Evolutionary conservation across 2,113 vertebrate genomes (phyloP).

Genomic region (Myotis yumanensis): DNA sequence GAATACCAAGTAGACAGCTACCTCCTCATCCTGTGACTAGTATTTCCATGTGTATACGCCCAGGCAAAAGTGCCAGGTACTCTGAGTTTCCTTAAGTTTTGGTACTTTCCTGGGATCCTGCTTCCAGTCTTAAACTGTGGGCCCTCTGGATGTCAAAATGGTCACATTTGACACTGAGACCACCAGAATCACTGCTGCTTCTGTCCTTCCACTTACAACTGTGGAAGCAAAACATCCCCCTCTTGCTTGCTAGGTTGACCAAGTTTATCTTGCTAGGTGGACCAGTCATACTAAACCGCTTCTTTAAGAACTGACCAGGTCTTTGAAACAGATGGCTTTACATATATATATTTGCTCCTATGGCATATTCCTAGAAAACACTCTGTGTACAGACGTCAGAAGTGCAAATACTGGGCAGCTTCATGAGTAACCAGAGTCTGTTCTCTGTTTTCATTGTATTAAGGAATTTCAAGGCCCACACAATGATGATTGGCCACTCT

Average conservation of each 20-base stretch:
- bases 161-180: neutral
- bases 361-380: conserved; percentile 44
- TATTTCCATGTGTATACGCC: neutral
- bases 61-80: neutral
- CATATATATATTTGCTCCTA: neutral
- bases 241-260: conserved; percentile 54
- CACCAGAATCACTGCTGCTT: conserved; percentile 48
- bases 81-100: neutral
- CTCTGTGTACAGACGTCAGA: neutral
- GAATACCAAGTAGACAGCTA: conserved; percentile 1
- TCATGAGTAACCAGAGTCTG: neutral
- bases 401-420: neutral
- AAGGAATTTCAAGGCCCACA: conserved; percentile 65
- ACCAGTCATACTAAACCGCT: conserved; percentile 28
- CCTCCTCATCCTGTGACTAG: neutral
- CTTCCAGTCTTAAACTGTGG: conserved; percentile 32
- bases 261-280: conserved; percentile 49
- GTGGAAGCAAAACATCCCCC: conserved; percentile 38
- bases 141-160: conserved; percentile 13
- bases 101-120: neutral
- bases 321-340: conserved; percentile 44
- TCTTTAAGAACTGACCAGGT: conserved; percentile 31
- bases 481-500: conserved; percentile 40
- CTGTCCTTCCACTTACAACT: conserved; percentile 34
- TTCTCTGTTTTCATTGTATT: conserved; percentile 48